A percentile compares a stretch with the other conserved stretches of the same genome.
Conservation (phyloP, 2,797 vertebrate genomes). For the Mus spretus region DNA sequence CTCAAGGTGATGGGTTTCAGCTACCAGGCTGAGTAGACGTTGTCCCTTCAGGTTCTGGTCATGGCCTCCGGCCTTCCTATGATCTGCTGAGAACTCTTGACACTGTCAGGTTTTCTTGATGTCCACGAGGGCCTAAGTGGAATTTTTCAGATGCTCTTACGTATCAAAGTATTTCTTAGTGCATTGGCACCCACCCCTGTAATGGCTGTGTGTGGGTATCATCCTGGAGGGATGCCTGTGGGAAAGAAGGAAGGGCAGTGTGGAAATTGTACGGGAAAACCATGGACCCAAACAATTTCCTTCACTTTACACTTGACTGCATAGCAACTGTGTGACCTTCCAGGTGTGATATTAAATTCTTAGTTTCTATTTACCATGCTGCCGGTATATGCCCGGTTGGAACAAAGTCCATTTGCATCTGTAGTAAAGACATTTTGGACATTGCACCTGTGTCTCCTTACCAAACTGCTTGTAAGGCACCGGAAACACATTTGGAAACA, state of each 20-base stretch:
- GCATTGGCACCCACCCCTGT: background rate
- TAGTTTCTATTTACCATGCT: constrained; percentile 64
- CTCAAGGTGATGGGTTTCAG: background rate
- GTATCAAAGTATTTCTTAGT: background rate
- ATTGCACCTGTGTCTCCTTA: background rate
- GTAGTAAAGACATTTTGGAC: background rate
- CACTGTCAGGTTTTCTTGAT: constrained; percentile 12
- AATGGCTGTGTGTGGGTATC: background rate
- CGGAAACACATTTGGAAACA: constrained; percentile 36
- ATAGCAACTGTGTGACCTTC: constrained; percentile 42
- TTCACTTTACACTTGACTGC: constrained; percentile 54
- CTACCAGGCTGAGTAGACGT: background rate
- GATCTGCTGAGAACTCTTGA: background rate
- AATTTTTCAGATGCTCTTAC: constrained; percentile 36
- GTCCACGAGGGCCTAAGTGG: background rate
- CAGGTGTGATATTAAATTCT: constrained; percentile 59
- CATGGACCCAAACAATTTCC: background rate
- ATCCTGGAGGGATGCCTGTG: background rate
- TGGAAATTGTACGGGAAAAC: constrained; percentile 10
- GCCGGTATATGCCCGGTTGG: background rate
- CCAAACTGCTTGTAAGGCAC: background rate
- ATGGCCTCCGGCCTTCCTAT: background rate
- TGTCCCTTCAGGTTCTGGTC: background rate
- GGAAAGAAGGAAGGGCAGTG: background rate
- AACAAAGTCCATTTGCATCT: constrained; percentile 26